Percentiles rank a stretch among this genome's conserved stretches.
Evolutionary conservation across 2,888 invertebrate species (phyloP).

Genomic region (Zelleria hepariella): DNA sequence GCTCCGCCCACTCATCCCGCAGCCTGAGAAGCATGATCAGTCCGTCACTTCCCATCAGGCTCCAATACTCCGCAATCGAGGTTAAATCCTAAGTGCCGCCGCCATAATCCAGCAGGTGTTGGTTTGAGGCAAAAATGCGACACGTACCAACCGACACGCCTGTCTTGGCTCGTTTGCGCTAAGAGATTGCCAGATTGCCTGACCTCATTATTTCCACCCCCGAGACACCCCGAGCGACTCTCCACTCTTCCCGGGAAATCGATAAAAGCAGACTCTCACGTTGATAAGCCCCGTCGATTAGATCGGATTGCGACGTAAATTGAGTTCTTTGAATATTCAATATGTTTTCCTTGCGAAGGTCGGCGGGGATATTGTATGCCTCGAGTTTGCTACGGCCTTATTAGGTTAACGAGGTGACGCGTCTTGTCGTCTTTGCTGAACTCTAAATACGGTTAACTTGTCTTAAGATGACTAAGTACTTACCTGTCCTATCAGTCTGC

Average conservation of each 20-base stretch:
- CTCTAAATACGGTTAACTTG: background rate
- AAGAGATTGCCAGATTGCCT: slow-evolving; percentile 4
- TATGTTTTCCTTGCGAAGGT: background rate
- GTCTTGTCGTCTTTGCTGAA: background rate
- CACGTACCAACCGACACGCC: slow-evolving; percentile 48
- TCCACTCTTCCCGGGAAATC: slow-evolving; percentile 1
- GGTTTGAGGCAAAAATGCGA: slow-evolving; percentile 37
- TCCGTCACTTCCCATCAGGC: slow-evolving; percentile 1
- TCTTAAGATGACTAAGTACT: too few relatives aligned
- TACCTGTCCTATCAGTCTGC: too few relatives aligned
- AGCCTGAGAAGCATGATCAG: background rate
- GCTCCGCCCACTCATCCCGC: background rate
- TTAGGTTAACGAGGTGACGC: background rate
- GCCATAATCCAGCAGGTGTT: slow-evolving; percentile 42
- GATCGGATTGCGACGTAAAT: slow-evolving; percentile 13
- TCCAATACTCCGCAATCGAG: slow-evolving; percentile 5
- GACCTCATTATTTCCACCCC: slow-evolving; percentile 21
- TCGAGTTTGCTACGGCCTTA: background rate
- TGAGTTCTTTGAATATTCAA: slow-evolving; percentile 6
- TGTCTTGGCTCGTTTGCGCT: slow-evolving; percentile 56
- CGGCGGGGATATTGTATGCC: background rate
- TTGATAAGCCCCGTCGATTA: slow-evolving; percentile 38
- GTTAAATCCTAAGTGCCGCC: slow-evolving; percentile 50
- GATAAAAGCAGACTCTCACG: slow-evolving; percentile 17
- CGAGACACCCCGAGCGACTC: background rate